phyloP scores from a whole-genome alignment of 92 coral and sea anemone species.

The Palythoa grandiflora region DNA sequence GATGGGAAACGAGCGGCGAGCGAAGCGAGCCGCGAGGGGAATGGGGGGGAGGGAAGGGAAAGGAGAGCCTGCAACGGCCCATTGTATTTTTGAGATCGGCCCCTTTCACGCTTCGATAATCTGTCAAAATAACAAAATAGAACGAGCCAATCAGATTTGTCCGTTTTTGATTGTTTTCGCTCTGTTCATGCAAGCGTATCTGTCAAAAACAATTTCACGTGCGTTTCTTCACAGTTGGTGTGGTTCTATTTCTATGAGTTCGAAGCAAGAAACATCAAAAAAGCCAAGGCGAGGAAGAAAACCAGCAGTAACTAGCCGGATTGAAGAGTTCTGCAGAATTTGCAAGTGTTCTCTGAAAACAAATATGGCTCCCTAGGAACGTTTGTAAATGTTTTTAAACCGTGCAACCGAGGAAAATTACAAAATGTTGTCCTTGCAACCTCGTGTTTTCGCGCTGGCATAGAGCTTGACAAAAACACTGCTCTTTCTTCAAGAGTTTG shows the following conservation, averaged over 20 bases:
- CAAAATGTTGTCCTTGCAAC: conserved; percentile 33
- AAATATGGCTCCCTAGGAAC: conserved; percentile 51
- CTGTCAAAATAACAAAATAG: neutral
- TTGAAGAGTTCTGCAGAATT: conserved; percentile 23
- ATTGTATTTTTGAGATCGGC: conserved; percentile 10
- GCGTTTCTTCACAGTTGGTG: neutral
- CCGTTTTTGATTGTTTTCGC: conserved; percentile 8
- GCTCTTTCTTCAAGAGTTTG: conserved; percentile 1
- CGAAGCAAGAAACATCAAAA: neutral
- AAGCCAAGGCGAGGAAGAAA: conserved; percentile 16
- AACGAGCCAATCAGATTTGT: conserved; percentile 13
- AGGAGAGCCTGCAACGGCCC: conserved; percentile 19
- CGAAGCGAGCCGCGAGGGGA: too few species aligned
- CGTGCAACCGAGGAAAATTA: conserved; percentile 43
- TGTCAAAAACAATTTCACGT: neutral
- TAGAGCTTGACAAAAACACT: neutral
- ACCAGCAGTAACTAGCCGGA: conserved; percentile 1
- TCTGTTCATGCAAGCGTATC: conserved; percentile 9
- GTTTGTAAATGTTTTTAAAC: conserved; percentile 54
- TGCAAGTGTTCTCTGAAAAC: conserved; percentile 22
- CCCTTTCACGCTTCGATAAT: conserved; percentile 6
- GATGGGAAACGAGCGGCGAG: too few species aligned
- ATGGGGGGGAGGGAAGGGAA: conserved; percentile 12
- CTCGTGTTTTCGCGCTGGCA: conserved; percentile 11
- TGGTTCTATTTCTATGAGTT: neutral